phyloP scores from a whole-genome alignment of 2,113 vertebrate species.

The Nothobranchius furzeri region DNA sequence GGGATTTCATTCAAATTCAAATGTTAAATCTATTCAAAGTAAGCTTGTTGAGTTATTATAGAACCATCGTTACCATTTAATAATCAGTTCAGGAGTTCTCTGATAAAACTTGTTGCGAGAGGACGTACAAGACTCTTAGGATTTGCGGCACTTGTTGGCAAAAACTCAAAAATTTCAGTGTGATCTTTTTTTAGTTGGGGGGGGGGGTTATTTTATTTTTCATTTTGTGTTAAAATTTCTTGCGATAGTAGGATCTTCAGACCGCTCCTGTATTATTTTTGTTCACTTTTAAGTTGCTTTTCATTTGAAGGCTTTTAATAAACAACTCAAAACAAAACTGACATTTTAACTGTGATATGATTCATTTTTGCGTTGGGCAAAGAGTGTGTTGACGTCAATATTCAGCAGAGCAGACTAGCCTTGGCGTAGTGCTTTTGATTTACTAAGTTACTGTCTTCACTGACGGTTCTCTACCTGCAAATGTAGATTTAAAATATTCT shows the following conservation, averaged over 20 bases:
- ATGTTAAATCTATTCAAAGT: constrained; percentile 20
- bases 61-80: constrained; percentile 14
- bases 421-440: no score
- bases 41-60: constrained; percentile 15
- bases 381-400: no score
- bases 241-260: constrained; percentile 52
- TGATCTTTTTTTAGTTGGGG: constrained; percentile 43
- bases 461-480: no score
- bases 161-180: constrained; percentile 51
- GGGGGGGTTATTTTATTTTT: constrained; percentile 24
- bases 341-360: constrained; percentile 64
- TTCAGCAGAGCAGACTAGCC: no score
- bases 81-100: constrained; percentile 23
- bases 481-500: no score
- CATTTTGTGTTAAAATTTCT: constrained; percentile 59
- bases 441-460: no score
- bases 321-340: constrained; percentile 67
- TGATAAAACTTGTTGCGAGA: constrained; percentile 35
- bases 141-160: constrained; percentile 55
- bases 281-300: constrained; percentile 56
- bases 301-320: constrained; percentile 76
- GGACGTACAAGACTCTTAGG: constrained; percentile 14
- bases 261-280: constrained; percentile 67
- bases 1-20: constrained; percentile 35
- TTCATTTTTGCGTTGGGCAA: constrained; percentile 24